Conservation (phyloP, 2,113 vertebrate species). For the Chinchilla lanigera region DNA sequence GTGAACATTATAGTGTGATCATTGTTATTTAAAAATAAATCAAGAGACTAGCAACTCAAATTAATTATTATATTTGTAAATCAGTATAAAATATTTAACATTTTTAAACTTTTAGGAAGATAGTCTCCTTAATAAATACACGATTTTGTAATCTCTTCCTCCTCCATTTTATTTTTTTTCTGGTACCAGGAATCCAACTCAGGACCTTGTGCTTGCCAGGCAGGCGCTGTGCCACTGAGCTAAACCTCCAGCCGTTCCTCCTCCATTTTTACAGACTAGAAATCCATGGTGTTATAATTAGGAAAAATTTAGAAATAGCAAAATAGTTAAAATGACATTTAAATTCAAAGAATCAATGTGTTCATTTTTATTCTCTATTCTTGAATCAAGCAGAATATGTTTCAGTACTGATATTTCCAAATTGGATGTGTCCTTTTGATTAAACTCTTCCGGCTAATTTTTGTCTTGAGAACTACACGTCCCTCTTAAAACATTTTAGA, state of each 20-base stretch:
- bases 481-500: constrained; percentile 52
- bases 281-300: not conserved
- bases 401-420: not conserved
- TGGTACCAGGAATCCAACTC: too few species aligned
- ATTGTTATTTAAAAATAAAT: constrained; percentile 25
- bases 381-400: constrained; percentile 4
- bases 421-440: constrained; percentile 47
- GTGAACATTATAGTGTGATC: not conserved
- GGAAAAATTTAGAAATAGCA: constrained; percentile 11
- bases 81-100: constrained; percentile 2
- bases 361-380: constrained; percentile 26
- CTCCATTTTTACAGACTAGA: not conserved
- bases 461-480: constrained; percentile 20
- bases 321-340: constrained; percentile 29
- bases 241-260: too few species aligned
- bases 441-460: constrained; percentile 53
- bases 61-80: not conserved
- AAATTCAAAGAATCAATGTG: constrained; percentile 38
- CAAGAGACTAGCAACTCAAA: not conserved
- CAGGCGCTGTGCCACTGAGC: too few species aligned
- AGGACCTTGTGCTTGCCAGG: too few species aligned
- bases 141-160: not conserved
- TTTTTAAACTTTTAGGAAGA: constrained; percentile 3
- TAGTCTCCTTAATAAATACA: not conserved
- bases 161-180: not conserved